Evolutionary conservation across 2,797 vertebrate genomes (phyloP).

Genomic region (Ctenochaetus hawaiiensis): DNA sequence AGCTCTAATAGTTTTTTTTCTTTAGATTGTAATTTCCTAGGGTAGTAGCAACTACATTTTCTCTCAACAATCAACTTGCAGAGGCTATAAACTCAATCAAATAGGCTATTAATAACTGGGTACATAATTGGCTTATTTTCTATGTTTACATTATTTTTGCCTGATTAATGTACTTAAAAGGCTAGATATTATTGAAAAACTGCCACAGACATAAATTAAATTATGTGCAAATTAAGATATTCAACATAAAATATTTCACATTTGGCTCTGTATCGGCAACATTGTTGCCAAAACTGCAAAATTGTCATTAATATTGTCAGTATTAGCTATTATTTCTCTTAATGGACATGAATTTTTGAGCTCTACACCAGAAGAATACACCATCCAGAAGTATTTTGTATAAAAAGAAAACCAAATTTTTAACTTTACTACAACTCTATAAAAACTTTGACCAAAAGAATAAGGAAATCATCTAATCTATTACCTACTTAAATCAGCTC

Average conservation of each 20-base stretch:
- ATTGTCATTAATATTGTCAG: not conserved
- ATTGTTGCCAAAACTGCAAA: not conserved
- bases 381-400: no score
- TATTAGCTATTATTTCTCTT: no score
- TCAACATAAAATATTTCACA: not conserved
- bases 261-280: not conserved
- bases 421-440: no score
- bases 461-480: no score
- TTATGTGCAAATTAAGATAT: not conserved
- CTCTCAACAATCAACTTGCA: not conserved
- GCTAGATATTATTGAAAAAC: not conserved
- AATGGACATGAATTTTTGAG: no score
- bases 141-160: not conserved
- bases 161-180: not conserved
- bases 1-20: not conserved
- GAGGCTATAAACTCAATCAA: not conserved
- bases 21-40: not conserved
- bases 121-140: not conserved
- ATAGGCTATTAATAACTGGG: not conserved
- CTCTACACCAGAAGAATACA: no score
- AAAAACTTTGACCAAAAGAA: no score
- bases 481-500: not conserved
- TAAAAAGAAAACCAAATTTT: no score
- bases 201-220: not conserved
- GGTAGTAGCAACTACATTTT: not conserved